Percentiles rank a stretch among this genome's conserved stretches.
phyloP scores from a whole-genome alignment of 2,113 vertebrate genomes.

The Platichthys flesus region DNA sequence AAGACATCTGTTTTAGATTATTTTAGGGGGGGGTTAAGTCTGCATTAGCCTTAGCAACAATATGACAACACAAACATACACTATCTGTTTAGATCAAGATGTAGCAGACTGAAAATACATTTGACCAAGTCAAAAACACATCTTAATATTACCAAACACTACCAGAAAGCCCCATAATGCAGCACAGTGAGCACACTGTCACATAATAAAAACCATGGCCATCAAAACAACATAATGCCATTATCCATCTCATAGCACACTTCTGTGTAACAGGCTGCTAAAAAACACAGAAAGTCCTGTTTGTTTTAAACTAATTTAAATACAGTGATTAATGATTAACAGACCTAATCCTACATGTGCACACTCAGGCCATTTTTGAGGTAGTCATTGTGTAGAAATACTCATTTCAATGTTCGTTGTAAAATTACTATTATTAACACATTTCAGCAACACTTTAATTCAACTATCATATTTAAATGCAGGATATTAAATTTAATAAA shows the following conservation, averaged over 20 bases:
- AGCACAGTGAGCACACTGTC: not conserved
- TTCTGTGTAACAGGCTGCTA: not conserved
- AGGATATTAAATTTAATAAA: no score
- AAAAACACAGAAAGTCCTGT: not conserved
- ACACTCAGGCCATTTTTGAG: not conserved
- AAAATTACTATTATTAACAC: no score
- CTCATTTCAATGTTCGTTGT: not conserved
- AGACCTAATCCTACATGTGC: not conserved
- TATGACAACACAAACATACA: not conserved
- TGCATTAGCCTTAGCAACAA: no score
- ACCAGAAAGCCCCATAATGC: not conserved
- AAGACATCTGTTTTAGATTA: not conserved
- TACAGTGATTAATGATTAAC: not conserved
- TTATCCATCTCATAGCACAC: not conserved
- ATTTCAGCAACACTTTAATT: no score
- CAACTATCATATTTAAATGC: no score
- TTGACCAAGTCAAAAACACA: not conserved
- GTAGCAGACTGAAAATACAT: not conserved
- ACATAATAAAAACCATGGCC: conserved; percentile 2
- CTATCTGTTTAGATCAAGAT: not conserved
- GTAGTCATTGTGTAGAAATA: not conserved
- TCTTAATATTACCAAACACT: not conserved
- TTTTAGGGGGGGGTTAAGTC: not conserved
- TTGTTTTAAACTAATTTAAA: not conserved
- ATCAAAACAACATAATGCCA: not conserved